Evolutionary conservation across 2,113 vertebrate species (phyloP).

Genomic region (Pseudorhombus dupliciocellatus): DNA sequence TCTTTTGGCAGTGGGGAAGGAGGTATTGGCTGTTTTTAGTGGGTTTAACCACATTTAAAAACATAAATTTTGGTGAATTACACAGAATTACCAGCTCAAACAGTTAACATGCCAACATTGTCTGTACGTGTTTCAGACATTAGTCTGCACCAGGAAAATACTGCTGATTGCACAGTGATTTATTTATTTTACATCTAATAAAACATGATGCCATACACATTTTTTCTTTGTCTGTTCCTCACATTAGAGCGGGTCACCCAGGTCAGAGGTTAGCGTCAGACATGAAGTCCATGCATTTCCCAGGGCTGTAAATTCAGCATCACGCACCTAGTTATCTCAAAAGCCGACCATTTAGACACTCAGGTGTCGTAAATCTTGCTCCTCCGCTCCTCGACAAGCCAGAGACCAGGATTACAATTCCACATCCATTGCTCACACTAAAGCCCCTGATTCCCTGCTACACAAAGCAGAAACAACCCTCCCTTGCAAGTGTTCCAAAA

Average conservation of each 20-base stretch:
- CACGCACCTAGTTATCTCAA: constrained; percentile 45
- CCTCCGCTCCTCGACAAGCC: constrained; percentile 33
- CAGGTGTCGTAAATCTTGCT: constrained; percentile 58
- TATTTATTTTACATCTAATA: neutral
- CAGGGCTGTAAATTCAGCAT: constrained; percentile 46
- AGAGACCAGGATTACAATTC: constrained; percentile 57
- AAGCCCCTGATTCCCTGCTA: constrained; percentile 58
- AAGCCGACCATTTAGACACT: constrained; percentile 55
- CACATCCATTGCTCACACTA: constrained; percentile 57
- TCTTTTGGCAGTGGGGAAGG: no score
- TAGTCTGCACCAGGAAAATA: no score
- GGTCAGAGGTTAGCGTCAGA: constrained; percentile 30
- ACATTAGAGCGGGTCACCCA: neutral
- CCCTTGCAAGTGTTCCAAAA: constrained; percentile 39
- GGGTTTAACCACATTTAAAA: no score
- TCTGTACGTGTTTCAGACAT: no score
- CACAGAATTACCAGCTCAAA: no score
- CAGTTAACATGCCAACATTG: no score
- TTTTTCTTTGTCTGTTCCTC: no score
- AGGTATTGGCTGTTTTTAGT: no score
- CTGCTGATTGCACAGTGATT: neutral
- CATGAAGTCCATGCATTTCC: constrained; percentile 34
- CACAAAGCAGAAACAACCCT: constrained; percentile 56
- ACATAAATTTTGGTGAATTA: no score
- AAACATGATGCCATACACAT: no score